Base-by-base conservation (phyloP, 1,140 invertebrate species). In the Tetramorium parvispinum region DNA sequence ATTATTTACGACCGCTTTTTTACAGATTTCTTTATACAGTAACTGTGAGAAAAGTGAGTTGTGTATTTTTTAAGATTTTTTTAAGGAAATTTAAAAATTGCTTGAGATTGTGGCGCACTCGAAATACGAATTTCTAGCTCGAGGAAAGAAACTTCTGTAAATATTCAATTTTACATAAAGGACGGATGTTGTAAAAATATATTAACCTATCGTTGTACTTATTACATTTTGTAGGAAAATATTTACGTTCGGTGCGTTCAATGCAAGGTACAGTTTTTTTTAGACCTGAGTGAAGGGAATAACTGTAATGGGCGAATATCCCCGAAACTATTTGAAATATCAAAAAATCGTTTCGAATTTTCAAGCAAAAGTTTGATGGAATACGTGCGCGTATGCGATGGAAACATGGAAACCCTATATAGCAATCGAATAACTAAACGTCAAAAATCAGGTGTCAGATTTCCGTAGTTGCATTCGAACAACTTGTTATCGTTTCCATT, bases 291-390 rank as follows among this genome's bases (percentile, higher is more conserved):
- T 13, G 46, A 79, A 32, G 37, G 24, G 40, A 24, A 75, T 83
- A 51, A 73, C 66, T 59, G 27, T 83, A 83, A 83, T 73, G n/a
- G 24, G 10, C 13, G 32, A 59, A 59, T 49, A 83, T 61, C 40
- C 27, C 8, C 18, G 11, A 57, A 73, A 82, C 51, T 71, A 71
- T 75, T 59, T 59, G 68, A 59, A 59, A 59, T 75, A 59, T 82
- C 24, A 83, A 73, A 83, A 83, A 83, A 59, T 70, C 66, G 40
- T 73, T 75, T 83, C 40, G 13, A 40, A 73, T 83, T 75, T 83
- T 59, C 68, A 59, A 59, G 53, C 40, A 83, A 73, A 49, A 71
- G 40, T 49, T 46, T 57, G 51, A 51, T 73, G 40, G 55, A 83
- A 59, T 7, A 18, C 16, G 27, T n/a, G 1, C 18, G 10, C 13